Base-by-base conservation (phyloP, 2,888 invertebrate species). In the Tenthredo livida region DNA sequence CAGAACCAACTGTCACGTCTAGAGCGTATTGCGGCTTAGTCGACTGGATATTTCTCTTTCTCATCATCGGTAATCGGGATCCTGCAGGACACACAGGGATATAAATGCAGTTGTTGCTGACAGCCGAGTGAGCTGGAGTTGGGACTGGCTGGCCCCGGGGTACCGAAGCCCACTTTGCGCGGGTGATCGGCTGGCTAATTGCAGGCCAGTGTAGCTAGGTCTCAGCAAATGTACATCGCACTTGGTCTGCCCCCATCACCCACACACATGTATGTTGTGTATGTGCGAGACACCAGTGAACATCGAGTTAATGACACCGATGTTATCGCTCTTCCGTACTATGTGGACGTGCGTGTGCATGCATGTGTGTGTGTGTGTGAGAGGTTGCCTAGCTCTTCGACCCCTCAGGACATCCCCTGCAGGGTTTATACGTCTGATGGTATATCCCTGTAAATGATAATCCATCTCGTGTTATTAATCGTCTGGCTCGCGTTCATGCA, bases 171-270 rank as follows among this genome's bases (percentile, higher is more conserved):
- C 77, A 77, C 77, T 77, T 77, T 77, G 77, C 54, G 50, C 77
- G 77, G 75, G 77, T 77, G 77, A 77, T 54, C 54, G 77, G 50
- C 25, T 77, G 77, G 77, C 77, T 54, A 77, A 77, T 77, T 77
- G 77, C 77, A 17, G 77, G 77, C 29, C 77, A 33, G 33, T 77
- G 77, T 77, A 77, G 50, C 33, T 54, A 10, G 77, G 54, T 43
- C 73, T 21, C 10, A 21, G 73, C 21, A 73, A n/a, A 73, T 37
- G 72, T 72, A 43, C 40, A 40, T 61, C 21, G 67, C 67, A 33
- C 73, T 73, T 10, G 73, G 73, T 43, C 3, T 21, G 43, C 73
- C 73, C 73, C 47, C 43, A 67, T 73, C 21, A 73, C 73, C 47
- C 47, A 40, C 40, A 73, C 43, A 25, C 43, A n/a, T 17, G 2